Conservation (phyloP, 2,113 vertebrate genomes). For the Notothenia coriiceps region DNA sequence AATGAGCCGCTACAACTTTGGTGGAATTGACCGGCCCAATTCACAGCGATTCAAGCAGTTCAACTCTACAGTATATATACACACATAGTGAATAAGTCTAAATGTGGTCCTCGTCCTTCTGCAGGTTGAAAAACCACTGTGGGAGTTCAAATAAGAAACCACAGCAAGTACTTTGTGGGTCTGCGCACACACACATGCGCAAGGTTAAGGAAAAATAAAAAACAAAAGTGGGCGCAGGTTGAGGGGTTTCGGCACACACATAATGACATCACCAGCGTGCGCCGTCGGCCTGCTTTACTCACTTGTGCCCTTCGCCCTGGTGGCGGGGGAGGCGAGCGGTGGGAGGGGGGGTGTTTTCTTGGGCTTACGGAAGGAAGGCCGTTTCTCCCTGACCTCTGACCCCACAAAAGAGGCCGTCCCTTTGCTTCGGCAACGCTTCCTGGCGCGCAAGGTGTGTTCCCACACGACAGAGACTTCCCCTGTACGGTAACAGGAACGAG, state of each 20-base stretch:
- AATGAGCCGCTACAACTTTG: background rate
- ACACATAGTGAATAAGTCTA: background rate
- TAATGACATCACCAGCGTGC: conserved; percentile 57
- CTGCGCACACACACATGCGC: conserved; percentile 11
- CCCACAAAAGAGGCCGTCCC: conserved; percentile 85
- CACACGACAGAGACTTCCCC: conserved; percentile 99
- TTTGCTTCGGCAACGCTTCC: conserved; percentile 93
- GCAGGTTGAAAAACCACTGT: conserved; percentile 60
- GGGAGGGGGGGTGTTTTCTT: conserved; percentile 82
- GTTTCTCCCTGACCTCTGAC: conserved; percentile 91
- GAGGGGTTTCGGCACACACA: conserved; percentile 49
- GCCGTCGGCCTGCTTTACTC: conserved; percentile 87
- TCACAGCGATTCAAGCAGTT: background rate
- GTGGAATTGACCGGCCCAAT: background rate
- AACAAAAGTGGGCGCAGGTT: conserved; percentile 26
- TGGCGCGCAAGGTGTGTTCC: conserved; percentile 98
- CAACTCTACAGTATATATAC: background rate
- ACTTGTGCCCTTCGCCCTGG: conserved; percentile 94
- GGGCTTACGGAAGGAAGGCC: conserved; percentile 93
- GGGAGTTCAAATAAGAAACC: background rate
- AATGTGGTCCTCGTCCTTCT: background rate
- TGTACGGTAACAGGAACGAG: conserved; percentile 89
- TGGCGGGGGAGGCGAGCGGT: conserved; percentile 86
- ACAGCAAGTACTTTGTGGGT: conserved; percentile 18
- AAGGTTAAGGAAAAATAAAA: conserved; percentile 49